phyloP scores from a whole-genome alignment of 2,888 invertebrate species.

The Boloria selene region DNA sequence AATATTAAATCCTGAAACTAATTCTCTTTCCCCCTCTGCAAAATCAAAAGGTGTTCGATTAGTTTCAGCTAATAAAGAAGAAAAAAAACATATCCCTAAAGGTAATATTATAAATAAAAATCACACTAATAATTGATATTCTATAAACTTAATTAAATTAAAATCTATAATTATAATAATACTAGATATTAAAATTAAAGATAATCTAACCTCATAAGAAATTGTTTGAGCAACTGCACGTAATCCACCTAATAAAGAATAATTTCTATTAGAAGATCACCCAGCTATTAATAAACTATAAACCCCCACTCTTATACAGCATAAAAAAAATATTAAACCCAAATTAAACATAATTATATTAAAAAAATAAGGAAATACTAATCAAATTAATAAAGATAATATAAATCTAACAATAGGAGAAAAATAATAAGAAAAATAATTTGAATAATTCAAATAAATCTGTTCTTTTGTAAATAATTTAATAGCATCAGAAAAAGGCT shows the following conservation, averaged over 20 bases:
- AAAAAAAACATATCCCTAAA: constrained; percentile 80
- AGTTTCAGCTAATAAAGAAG: constrained; percentile 85
- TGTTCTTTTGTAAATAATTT: too few species aligned
- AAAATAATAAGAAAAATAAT: constrained; percentile 83
- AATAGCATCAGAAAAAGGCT: too few species aligned
- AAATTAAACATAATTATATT: constrained; percentile 81
- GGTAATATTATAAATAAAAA: constrained; percentile 81
- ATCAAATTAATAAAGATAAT: constrained; percentile 75
- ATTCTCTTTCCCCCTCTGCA: constrained; percentile 89
- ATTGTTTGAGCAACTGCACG: constrained; percentile 88
- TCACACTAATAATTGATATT: constrained; percentile 78
- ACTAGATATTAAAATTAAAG: constrained; percentile 84
- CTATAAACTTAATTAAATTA: constrained; percentile 75
- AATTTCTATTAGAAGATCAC: constrained; percentile 88
- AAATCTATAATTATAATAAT: constrained; percentile 81
- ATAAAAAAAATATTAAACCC: constrained; percentile 85
- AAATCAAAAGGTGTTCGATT: constrained; percentile 91
- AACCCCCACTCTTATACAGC: constrained; percentile 84
- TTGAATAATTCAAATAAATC: constrained; percentile 51
- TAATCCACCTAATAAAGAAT: constrained; percentile 86
- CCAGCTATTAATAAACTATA: constrained; percentile 85
- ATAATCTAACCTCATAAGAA: constrained; percentile 89
- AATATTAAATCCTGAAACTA: constrained; percentile 90
- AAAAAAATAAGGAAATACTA: constrained; percentile 82
- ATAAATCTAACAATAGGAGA: constrained; percentile 74